Evolutionary conservation across 30 jellyfish, hydroid and myxozoan genomes (phyloP), one percentile per base, ranked within the genome.

Genomic region (Aurelia aurita): DNA sequence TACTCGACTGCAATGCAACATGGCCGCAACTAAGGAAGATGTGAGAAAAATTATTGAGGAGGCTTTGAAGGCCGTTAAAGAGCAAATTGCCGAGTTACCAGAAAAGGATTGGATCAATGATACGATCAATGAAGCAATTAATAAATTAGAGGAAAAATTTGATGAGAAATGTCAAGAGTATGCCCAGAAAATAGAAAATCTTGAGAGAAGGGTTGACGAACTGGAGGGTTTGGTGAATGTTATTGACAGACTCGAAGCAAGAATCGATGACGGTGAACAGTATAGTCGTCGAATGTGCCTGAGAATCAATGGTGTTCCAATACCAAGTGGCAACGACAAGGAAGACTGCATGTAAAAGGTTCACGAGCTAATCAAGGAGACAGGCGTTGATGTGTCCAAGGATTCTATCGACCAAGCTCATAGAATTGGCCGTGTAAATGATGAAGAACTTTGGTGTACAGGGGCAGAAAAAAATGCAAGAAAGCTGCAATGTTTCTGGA

Each of bases 231-330:
- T 68, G 60, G 62, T 22, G 61, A 68, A 35, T 29, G 62, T 68
- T 35, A 32, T 18, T 68, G 62, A 68, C 62, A 23, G 62, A 28
- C 26, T 68, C 3, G 63, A n/a, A n/a, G n/a, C n/a, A n/a, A n/a
- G n/a, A n/a, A n/a, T n/a, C n/a, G n/a, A n/a, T n/a, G n/a, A n/a
- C 44, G 62, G 80, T 18, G 80, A 35, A 28, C 62, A 43, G 63
- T 68, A 28, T 49, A 68, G 80, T 68, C 62, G 62, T 19, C 62
- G 62, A 11, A 68, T 68, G 80, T 68, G 62, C 62, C 29, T 68
- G 80, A 68, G 80, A 68, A 68, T 68, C 62, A 68, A 68, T 26
- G 62, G 80, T 68, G 80, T 68, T 23, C 80, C 27, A 68, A 68
- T 68, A 23, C 80, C 14, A 68, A 35, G 63, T 32, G 27, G 34